Base-by-base conservation (phyloP, 2,888 invertebrate genomes). In the Protula sp. region DNA sequence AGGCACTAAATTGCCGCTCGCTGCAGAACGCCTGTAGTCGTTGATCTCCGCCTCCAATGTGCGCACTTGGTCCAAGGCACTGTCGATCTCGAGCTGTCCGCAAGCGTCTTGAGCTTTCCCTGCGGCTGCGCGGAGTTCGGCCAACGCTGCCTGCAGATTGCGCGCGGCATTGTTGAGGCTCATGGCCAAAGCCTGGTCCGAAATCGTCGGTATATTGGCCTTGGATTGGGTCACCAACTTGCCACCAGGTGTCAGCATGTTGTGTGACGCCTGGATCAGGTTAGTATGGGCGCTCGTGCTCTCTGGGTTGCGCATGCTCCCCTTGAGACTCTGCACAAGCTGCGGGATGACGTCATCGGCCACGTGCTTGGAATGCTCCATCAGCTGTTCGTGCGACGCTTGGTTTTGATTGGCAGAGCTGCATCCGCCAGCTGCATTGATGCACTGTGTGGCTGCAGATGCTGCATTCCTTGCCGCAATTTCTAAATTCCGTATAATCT, bases 391-490 rank as follows among this genome's bases (percentile, higher is more conserved):
- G 82, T 91, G 86, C 29, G 86, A 85, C 2, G 82, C 77, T 47
- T 84, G 83, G 75, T 90, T 91, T 29, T 72, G 71, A 70, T 80
- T 79, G 24, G 72, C 71, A 78, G 89, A 91, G 80, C 91, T 86
- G 0, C 91, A 91, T 69, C 89, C 89, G 69, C 92, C 90, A 0
- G 93, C 89, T 0, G 94, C 90, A 0, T 91, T 88, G 67, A 95
- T 89, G 71, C 93, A 89, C 78, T 97, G 95, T 0, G 92, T 93
- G 0, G 93, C 92, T 58, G 91, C 89, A 0, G 92, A 87, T 0
- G 92, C 90, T 0, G 92, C 91, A 70, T 90, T 89, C 66, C 89
- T 89, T 0, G 93, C 92, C 66, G 90, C 90, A 73, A 70, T n/a
- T 77, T 86, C 85, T 1, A 87, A 81, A 57, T 86, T 83, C 68